A percentile compares a stretch with the other conserved stretches of the same genome.
These are phyloP conservation scores for Echinops telfairi DNA, from an alignment of 2,113 vertebrate genomes.

Conservation along the genomic window DNA sequence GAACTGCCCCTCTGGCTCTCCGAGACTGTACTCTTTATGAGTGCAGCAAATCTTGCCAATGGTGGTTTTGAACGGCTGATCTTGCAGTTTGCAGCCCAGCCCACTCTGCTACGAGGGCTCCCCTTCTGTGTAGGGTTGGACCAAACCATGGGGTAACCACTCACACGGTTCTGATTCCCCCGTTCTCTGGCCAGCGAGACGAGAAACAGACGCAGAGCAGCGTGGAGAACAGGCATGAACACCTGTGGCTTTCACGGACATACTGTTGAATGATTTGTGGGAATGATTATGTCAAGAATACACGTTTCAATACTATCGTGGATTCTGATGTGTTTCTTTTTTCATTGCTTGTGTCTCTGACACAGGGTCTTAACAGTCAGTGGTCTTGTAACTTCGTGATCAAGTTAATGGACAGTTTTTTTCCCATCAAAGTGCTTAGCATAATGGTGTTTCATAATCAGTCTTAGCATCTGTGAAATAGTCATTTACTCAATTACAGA, in stretches of 20 bases:
- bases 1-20: no score
- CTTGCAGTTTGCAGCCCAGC: no score
- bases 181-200: constrained; percentile 47
- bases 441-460: constrained; percentile 33
- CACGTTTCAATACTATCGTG: background rate
- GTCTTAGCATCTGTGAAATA: constrained; percentile 28
- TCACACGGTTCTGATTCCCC: background rate
- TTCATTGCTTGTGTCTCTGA: constrained; percentile 19
- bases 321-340: background rate
- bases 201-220: constrained; percentile 5
- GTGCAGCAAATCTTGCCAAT: no score
- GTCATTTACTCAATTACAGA: background rate
- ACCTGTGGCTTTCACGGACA: background rate
- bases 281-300: background rate
- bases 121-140: background rate
- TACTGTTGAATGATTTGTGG: background rate
- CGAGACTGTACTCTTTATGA: no score
- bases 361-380: background rate
- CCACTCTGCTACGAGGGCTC: no score
- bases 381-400: constrained; percentile 44
- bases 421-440: background rate
- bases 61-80: no score
- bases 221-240: constrained; percentile 15
- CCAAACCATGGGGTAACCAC: background rate
- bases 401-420: background rate